Evolutionary conservation across 2,888 invertebrate species (phyloP).

Genomic region (Drosophila subsilvestris): DNA sequence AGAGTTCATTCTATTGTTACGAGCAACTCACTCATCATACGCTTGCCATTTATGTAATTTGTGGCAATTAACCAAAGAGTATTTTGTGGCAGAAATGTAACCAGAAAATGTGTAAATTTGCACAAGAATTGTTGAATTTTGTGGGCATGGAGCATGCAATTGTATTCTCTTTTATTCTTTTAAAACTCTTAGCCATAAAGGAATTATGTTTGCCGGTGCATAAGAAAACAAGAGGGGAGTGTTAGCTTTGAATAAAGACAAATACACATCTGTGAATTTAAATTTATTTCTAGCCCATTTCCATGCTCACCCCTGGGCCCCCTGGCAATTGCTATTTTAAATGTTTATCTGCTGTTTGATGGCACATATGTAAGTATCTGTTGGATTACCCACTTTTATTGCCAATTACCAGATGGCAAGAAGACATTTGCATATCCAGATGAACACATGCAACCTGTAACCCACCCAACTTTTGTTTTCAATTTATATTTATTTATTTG

Average conservation of each 20-base stretch:
- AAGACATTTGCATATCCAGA: slow-evolving; percentile 22
- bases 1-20: background rate
- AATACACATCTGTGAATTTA: background rate
- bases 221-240: background rate
- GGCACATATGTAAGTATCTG: slow-evolving; percentile 3
- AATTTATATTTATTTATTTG: slow-evolving; percentile 72
- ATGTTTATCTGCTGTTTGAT: background rate
- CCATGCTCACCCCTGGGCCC: background rate
- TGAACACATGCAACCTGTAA: slow-evolving; percentile 18
- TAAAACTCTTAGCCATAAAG: no score
- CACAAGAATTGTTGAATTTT: background rate
- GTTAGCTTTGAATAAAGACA: background rate
- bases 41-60: slow-evolving; percentile 56
- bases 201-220: background rate
- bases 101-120: background rate
- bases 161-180: no score
- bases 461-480: slow-evolving; percentile 60
- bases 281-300: background rate
- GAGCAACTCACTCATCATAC: slow-evolving; percentile 31
- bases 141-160: no score
- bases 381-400: slow-evolving; percentile 26
- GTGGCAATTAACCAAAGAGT: slow-evolving; percentile 64
- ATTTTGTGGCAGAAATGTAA: background rate
- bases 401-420: slow-evolving; percentile 24
- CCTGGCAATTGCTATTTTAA: background rate